Base-by-base conservation (phyloP, 2,797 vertebrate genomes). In the Neosalanx taihuensis region DNA sequence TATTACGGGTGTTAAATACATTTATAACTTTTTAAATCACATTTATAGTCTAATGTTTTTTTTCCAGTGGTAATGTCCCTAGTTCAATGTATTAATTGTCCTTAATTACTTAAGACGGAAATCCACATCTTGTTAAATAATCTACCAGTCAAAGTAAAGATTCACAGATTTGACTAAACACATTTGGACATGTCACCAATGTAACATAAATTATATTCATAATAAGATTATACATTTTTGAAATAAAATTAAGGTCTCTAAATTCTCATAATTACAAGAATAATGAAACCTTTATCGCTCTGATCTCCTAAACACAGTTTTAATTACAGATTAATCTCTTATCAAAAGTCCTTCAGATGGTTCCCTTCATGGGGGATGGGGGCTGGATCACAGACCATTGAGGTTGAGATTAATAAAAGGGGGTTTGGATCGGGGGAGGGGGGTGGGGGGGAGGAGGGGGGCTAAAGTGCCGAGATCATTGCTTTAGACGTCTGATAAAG, bases 321-420 rank as follows among this genome's bases (percentile, higher is more conserved):
- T 73, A 60, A 33, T 76, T 77, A 67, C 15, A 74, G 72, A 67
- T 63, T 13, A 79, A 61, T 74, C 13, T 18, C 49, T 80, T 71
- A 72, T 84, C 75, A 73, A 49, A 53, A 35, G 57, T 63, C 49
- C 56, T 74, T 41, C 31, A 0, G 35, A 67, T 71, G 71, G 46
- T 67, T 64, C 71, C 51, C 69, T 74, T 5, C 70, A 17, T 73
- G 46, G 30, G 49, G 41, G 41, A 13, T 12, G 57, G 41, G 51
- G 51, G 57, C 74, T 83, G 75, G 81, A 82, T 69, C 73, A n/a
- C 17, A 18, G 75, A 73, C 64, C 70, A 69, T 69, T 62, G 69
- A 51, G 63, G 23, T 37, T 61, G 64, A 51, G 71, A 75, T 73
- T 76, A 83, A 78, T 77, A 67, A 80, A 61, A 67, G 62, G 70